Conservation (phyloP, 2,888 invertebrate genomes). For the Drosophila yooni region DNA sequence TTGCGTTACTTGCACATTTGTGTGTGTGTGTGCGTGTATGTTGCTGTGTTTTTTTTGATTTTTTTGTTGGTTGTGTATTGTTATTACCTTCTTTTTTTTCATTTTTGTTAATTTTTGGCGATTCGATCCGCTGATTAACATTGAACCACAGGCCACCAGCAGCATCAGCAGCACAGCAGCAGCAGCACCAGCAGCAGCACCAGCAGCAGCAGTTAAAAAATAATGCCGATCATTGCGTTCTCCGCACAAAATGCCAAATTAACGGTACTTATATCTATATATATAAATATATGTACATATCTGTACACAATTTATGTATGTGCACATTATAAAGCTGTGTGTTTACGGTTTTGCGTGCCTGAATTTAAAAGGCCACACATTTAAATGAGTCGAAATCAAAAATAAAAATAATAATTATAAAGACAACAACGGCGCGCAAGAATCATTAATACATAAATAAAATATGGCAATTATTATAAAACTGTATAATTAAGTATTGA, state of each 20-base stretch:
- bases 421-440: conserved; percentile 1
- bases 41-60: not conserved
- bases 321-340: conserved; percentile 23
- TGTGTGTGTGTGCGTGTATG: not conserved
- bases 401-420: not conserved
- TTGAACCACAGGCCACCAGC: conserved; percentile 54
- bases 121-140: conserved; percentile 61
- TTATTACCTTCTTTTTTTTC: not conserved
- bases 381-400: conserved; percentile 31
- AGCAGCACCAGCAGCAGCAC: conserved; percentile 17
- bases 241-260: conserved; percentile 53
- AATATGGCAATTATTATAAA: conserved; percentile 45
- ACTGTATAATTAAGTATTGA: conserved; percentile 18
- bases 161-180: conserved; percentile 3
- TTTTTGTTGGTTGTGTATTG: conserved; percentile 28
- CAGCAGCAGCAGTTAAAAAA: conserved; percentile 15
- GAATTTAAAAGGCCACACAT: conserved; percentile 49
- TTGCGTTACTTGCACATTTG: conserved; percentile 46
- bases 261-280: conserved; percentile 41
- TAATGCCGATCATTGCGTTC: conserved; percentile 49
- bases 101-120: conserved; percentile 23
- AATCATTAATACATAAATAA: conserved; percentile 31
- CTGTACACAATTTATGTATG: conserved; percentile 7
- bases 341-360: conserved; percentile 47
- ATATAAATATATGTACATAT: not conserved